A percentile compares a stretch with the other conserved stretches of the same genome.
Evolutionary conservation across 2,888 invertebrate species (phyloP).

Genomic region (Aspidiotus destructor): DNA sequence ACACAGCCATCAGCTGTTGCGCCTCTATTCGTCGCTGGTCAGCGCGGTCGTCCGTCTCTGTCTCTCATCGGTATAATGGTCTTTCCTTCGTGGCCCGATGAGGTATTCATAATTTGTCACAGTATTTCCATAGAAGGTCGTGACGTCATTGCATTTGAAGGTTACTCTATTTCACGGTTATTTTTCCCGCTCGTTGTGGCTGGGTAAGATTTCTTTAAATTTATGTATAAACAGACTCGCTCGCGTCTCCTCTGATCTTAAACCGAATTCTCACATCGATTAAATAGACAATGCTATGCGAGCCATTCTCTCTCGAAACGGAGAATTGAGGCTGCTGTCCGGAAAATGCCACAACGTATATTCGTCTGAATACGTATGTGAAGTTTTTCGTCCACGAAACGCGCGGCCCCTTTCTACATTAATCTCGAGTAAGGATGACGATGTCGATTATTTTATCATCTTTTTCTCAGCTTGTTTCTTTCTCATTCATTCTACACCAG

Average conservation of each 20-base stretch:
- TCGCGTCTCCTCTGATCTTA: constrained; percentile 28
- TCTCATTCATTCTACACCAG: too few relatives aligned
- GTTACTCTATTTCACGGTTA: constrained; percentile 33
- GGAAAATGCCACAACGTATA: too few relatives aligned
- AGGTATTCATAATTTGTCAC: constrained; percentile 33
- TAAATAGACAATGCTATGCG: constrained; percentile 30
- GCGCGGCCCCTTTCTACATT: too few relatives aligned
- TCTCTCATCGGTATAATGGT: constrained; percentile 4
- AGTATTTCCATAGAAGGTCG: constrained; percentile 30
- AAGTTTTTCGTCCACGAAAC: too few relatives aligned
- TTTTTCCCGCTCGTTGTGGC: constrained; percentile 27
- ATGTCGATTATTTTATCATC: too few relatives aligned
- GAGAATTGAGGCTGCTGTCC: too few relatives aligned
- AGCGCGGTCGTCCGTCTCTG: not conserved
- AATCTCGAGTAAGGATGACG: too few relatives aligned
- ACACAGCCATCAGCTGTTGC: not conserved
- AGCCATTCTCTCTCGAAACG: constrained; percentile 12
- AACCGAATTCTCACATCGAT: constrained; percentile 32
- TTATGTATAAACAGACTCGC: constrained; percentile 26
- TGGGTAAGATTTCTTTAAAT: not conserved
- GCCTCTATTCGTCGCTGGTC: not conserved
- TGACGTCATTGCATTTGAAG: constrained; percentile 33
- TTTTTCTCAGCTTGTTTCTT: too few relatives aligned
- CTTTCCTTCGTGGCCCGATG: constrained; percentile 10
- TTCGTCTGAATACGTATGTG: too few relatives aligned